Base-by-base conservation (phyloP, 2,113 vertebrate genomes). In the rabbit (Oryctolagus cuniculus) region DNA sequence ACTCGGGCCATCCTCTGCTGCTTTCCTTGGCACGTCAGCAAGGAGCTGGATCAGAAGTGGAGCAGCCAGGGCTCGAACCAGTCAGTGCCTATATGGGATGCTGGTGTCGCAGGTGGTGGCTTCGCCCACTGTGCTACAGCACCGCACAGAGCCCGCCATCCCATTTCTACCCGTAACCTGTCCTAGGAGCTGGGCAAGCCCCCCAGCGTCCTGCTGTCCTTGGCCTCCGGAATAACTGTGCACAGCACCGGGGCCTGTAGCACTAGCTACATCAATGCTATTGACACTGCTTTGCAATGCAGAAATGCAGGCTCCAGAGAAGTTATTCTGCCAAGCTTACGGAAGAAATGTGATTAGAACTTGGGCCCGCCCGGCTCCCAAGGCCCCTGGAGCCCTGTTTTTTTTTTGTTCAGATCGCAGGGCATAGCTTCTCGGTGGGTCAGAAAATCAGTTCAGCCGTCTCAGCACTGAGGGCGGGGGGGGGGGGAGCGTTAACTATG, bases 291-390 rank as follows among this genome's bases (percentile, higher is more conserved):
- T 91, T 77, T 89, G 34, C 67, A 86, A 6, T 19, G 53, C 95
- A 66, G 66, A 90, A 96, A 93, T 72, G 36, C 27, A 93, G 49
- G 55, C 24, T 73, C 34, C 16, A 86, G 25, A 80, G 34, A 72
- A 63, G 10, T 83, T 22, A 85, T 85, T 91, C 79, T 81, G 63
- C 89, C 38, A 81, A 94, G 74, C 61, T 85, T 15, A 34, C 15
- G 70, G n/a, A 36, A 81, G 82, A 89, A 10, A 16, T 69, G 72
- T 27, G 38, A 64, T 58, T 80, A 69, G 78, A 91, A 80, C 49
- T 13, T 44, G 22, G 69, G n/a, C 38, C 63, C 64, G 31, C 44
- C 49, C n/a, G n/a, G 69, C 61, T 93, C 49, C 87, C 73, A 88
- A 87, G 75, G 4, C 9, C 31, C 49, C 1, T 17, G 51, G 21